Percentiles rank a stretch among this genome's conserved stretches.
Evolutionary conservation across 1,140 invertebrate species (phyloP).

Genomic region (Pogonomyrmex barbatus): DNA sequence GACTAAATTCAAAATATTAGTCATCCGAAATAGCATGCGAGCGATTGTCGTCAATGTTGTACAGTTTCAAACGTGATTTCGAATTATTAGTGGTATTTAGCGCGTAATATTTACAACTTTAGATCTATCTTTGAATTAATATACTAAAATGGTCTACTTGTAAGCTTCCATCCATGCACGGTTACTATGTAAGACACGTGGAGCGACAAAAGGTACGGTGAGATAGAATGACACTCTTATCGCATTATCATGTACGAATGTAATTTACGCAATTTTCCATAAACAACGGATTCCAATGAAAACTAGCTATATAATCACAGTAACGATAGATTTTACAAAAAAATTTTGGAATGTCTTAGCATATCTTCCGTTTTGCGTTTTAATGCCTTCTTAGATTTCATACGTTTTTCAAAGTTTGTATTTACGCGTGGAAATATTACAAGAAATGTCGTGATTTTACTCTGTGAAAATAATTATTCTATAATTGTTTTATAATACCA

Average conservation of each 20-base stretch:
- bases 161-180: constrained; percentile 63
- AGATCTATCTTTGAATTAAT: constrained; percentile 61
- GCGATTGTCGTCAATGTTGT: constrained; percentile 1
- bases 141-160: constrained; percentile 54
- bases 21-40: constrained; percentile 17
- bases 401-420: constrained; percentile 31
- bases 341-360: constrained; percentile 45
- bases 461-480: background rate
- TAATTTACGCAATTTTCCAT: constrained; percentile 41
- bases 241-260: constrained; percentile 16
- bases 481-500: constrained; percentile 20
- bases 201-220: constrained; percentile 7
- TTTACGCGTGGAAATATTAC: background rate
- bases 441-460: background rate
- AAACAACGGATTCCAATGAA: background rate
- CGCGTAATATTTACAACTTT: constrained; percentile 54
- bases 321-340: constrained; percentile 45
- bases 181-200: constrained; percentile 42
- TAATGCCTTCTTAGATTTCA: constrained; percentile 26
- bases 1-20: constrained; percentile 48
- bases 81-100: constrained; percentile 67
- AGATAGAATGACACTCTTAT: constrained; percentile 45
- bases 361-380: constrained; percentile 19
- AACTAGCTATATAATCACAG: constrained; percentile 17
- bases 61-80: constrained; percentile 34